A percentile compares a stretch with the other conserved stretches of the same genome.
Evolutionary conservation across 2,797 vertebrate genomes (phyloP).

Genomic region (Moxostoma hubbsi): DNA sequence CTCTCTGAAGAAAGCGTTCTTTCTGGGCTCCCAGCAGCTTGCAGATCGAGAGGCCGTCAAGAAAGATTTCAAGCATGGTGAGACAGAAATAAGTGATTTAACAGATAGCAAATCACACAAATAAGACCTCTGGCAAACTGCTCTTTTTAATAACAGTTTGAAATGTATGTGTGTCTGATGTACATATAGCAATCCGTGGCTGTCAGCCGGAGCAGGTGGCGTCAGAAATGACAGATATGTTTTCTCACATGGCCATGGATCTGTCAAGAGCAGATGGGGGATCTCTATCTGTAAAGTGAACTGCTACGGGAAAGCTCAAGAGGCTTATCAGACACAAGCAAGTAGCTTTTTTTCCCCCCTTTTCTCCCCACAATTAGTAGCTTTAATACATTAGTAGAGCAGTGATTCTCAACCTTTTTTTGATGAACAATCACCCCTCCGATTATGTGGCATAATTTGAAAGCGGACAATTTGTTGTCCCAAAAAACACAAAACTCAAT

Average conservation of each 20-base stretch:
- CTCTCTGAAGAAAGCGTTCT: conserved; percentile 84
- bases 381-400: no score
- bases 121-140: no score
- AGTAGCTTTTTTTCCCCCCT: not conserved
- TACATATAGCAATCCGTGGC: conserved; percentile 78
- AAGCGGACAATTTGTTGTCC: no score
- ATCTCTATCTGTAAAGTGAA: conserved; percentile 86
- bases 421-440: no score
- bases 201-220: conserved; percentile 79
- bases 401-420: no score
- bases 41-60: conserved; percentile 77
- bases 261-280: conserved; percentile 87
- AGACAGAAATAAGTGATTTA: conserved; percentile 32
- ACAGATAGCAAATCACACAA: no score
- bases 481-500: no score
- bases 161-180: not conserved
- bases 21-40: conserved; percentile 81
- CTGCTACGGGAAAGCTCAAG: conserved; percentile 82
- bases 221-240: conserved; percentile 69
- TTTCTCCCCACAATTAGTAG: no score
- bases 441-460: no score
- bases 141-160: no score
- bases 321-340: conserved; percentile 85
- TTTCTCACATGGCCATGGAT: conserved; percentile 70
- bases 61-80: conserved; percentile 83